Evolutionary conservation across 2,797 vertebrate genomes (phyloP).

Genomic region (Sebastes elongatus): DNA sequence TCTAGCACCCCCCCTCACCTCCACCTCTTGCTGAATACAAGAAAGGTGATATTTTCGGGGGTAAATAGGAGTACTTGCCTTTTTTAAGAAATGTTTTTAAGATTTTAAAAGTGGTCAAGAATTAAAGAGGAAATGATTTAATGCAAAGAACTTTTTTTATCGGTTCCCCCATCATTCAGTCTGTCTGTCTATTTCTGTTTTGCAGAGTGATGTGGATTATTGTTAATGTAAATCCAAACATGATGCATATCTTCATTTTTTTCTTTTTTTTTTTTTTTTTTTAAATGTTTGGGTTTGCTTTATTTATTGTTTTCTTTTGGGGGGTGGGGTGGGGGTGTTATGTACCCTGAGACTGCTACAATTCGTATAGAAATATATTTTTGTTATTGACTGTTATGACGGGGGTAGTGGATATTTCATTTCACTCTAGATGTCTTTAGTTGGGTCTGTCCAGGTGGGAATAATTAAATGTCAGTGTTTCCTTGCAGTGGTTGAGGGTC

Average conservation of each 20-base stretch:
- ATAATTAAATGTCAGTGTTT: constrained; percentile 74
- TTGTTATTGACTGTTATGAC: constrained; percentile 79
- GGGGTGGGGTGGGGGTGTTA: constrained; percentile 15
- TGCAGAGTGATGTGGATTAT: constrained; percentile 78
- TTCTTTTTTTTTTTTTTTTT: neutral
- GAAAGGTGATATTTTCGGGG: constrained; percentile 80
- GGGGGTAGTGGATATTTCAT: constrained; percentile 60
- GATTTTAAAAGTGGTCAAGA: constrained; percentile 79
- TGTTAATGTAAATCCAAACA: constrained; percentile 76
- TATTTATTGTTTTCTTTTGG: constrained; percentile 79
- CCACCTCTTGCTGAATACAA: constrained; percentile 72
- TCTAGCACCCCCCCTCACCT: constrained; percentile 42
- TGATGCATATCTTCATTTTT: constrained; percentile 78
- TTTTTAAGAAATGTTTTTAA: constrained; percentile 85
- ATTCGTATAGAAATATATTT: constrained; percentile 85
- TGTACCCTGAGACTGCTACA: constrained; percentile 77
- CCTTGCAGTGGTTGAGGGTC: constrained; percentile 60
- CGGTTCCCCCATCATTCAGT: constrained; percentile 78
- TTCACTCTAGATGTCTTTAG: constrained; percentile 68
- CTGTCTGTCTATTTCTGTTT: constrained; percentile 77
- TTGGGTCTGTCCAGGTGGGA: constrained; percentile 60
- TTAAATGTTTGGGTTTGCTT: constrained; percentile 75
- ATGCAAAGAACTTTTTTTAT: constrained; percentile 92
- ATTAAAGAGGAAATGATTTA: constrained; percentile 81
- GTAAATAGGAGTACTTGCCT: constrained; percentile 79